Percentiles rank a stretch among this genome's conserved stretches.
Conservation (phyloP, 2,888 invertebrate genomes). For the Melanchra persicariae region DNA sequence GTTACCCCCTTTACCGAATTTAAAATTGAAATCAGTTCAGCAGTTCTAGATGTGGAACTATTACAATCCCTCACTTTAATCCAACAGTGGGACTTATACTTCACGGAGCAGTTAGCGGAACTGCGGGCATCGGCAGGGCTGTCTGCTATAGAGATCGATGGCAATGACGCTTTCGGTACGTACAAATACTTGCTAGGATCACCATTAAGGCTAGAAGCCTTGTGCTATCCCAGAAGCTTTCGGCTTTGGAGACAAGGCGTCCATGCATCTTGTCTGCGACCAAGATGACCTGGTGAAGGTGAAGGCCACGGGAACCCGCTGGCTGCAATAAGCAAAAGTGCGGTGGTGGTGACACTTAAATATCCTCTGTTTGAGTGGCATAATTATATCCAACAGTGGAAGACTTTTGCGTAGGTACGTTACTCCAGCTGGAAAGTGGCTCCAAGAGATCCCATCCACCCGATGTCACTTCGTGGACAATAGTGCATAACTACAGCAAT, state of each 20-base stretch:
- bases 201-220: no score
- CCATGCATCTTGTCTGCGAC: no score
- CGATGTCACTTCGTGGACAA: no score
- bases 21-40: not conserved
- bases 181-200: not conserved
- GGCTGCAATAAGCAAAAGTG: not conserved
- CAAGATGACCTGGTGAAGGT: not conserved
- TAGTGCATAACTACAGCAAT: no score
- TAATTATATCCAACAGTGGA: not conserved
- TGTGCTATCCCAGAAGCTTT: no score
- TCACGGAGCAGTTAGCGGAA: slow-evolving; percentile 83
- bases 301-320: not conserved
- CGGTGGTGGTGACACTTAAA: not conserved
- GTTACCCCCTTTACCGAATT: not conserved
- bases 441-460: no score
- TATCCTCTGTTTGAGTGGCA: no score
- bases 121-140: slow-evolving; percentile 85
- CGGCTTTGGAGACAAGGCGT: no score
- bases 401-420: no score
- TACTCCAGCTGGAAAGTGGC: no score
- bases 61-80: not conserved
- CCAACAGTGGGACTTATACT: slow-evolving; percentile 82
- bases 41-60: no score
- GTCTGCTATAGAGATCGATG: slow-evolving; percentile 81
- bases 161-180: slow-evolving; percentile 75